phyloP scores from a whole-genome alignment of 1,140 invertebrate species.

The Onthophagus taurus region DNA sequence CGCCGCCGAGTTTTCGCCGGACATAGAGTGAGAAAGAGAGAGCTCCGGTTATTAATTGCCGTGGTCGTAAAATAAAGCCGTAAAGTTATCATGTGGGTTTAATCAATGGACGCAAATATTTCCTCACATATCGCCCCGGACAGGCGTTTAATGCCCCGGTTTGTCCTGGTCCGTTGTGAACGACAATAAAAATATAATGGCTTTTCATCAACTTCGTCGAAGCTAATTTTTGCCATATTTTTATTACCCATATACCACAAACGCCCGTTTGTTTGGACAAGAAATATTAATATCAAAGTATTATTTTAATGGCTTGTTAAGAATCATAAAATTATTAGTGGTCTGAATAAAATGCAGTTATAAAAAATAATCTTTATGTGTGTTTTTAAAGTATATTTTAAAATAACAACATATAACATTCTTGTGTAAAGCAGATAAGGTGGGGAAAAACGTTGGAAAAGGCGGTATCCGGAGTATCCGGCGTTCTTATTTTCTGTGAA shows the following conservation, averaged over 20 bases:
- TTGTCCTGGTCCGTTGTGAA: slow-evolving; percentile 8
- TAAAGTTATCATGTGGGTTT: slow-evolving; percentile 13
- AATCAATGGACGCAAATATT: slow-evolving; percentile 14
- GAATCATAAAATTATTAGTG: not conserved
- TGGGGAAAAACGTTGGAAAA: no score
- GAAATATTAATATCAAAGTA: not conserved
- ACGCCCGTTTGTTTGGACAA: not conserved
- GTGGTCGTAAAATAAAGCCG: slow-evolving; percentile 7
- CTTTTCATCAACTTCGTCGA: slow-evolving; percentile 8
- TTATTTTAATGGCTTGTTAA: not conserved
- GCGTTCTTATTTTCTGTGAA: no score
- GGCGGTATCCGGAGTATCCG: no score
- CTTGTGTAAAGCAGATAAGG: no score
- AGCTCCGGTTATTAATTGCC: slow-evolving; percentile 12
- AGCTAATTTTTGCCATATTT: not conserved
- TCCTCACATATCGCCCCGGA: slow-evolving; percentile 9
- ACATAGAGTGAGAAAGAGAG: slow-evolving; percentile 2
- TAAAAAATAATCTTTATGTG: not conserved
- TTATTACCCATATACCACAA: not conserved
- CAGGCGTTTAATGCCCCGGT: slow-evolving; percentile 11
- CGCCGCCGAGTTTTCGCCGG: no score
- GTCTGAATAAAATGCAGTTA: not conserved
- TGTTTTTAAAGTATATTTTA: not conserved
- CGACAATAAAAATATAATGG: slow-evolving; percentile 13
- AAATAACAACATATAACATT: no score